A percentile compares a stretch with the other conserved stretches of the same genome.
These are phyloP conservation scores for Drosophila trapezifrons DNA, from an alignment of 1,140 invertebrate species.

Conservation along the genomic window DNA sequence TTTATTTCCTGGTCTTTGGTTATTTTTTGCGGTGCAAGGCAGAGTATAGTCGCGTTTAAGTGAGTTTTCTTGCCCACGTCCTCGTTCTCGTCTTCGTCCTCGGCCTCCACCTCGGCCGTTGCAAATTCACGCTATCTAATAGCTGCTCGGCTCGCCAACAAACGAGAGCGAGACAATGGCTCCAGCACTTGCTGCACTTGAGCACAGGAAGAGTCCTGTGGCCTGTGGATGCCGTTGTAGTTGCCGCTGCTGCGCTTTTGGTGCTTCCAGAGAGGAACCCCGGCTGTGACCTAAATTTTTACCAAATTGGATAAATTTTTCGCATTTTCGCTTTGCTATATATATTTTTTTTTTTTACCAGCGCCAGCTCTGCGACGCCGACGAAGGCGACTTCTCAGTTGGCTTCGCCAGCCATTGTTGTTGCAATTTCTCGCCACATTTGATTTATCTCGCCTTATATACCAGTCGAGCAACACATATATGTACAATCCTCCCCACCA, in stretches of 20 bases:
- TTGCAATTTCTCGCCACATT: slow-evolving; percentile 83
- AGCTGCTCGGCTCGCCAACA: slow-evolving; percentile 38
- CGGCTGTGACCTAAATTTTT: slow-evolving; percentile 83
- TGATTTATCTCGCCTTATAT: slow-evolving; percentile 81
- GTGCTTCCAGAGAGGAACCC: slow-evolving; percentile 57
- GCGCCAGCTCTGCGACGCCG: slow-evolving; percentile 37
- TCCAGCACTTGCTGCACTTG: slow-evolving; percentile 75
- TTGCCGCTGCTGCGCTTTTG: slow-evolving; percentile 66
- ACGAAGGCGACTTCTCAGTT: slow-evolving; percentile 41
- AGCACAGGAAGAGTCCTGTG: slow-evolving; percentile 66
- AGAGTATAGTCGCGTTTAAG: slow-evolving; percentile 14
- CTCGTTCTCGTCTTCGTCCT: slow-evolving; percentile 3
- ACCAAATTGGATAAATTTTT: slow-evolving; percentile 84
- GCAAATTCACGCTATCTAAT: slow-evolving; percentile 61
- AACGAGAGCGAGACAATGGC: slow-evolving; percentile 70
- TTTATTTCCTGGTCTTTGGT: no score
- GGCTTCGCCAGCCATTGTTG: slow-evolving; percentile 56
- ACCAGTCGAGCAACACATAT: slow-evolving; percentile 42
- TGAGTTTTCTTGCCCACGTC: slow-evolving; percentile 35
- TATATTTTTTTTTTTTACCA: slow-evolving; percentile 37
- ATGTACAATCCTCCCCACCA: slow-evolving; percentile 53
- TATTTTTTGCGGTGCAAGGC: background rate
- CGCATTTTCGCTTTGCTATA: slow-evolving; percentile 76
- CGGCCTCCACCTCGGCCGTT: slow-evolving; percentile 18
- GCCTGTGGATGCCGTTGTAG: slow-evolving; percentile 45